Base-by-base conservation (phyloP, 2,797 vertebrate species). In the Paedocypris micromegethes region DNA sequence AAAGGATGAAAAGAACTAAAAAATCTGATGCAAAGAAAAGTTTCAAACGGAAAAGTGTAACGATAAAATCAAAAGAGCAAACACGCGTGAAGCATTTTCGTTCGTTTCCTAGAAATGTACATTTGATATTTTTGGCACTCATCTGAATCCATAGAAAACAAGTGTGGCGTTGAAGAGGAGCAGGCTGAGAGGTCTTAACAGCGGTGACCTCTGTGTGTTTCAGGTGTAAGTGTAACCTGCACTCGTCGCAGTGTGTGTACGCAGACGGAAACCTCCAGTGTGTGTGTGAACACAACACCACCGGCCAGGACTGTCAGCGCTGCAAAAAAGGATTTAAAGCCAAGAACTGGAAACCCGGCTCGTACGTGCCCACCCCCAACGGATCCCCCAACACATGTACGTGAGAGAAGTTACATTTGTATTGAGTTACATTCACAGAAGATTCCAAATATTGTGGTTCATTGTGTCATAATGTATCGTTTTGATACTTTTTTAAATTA, bases 191-290 rank as follows among this genome's bases (percentile, higher is more conserved):
- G n/a, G 23, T 23, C 23, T 23, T 23, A 23, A 23, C 23, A 23
- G 23, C 23, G 23, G 1, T 23, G 23, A 68, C 56, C 8, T 76
- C 9, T 54, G 53, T 69, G 7, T 69, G 6, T 23, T 70, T 53
- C 84, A 98, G 96, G 88, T 99, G 96, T 79, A 98, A 98, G 80
- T 99, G 96, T 83, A 98, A 98, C 89, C 92, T 99, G 75, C 96
- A 99, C 0, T 91, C 95, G 65, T 94, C 90, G 75, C 90, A 92
- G 85, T 99, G 97, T 88, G 89, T 91, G 58, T 88, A 91, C 80
- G 88, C 83, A 8, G 95, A 98, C 4, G 95, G 94, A 76, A 93
- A 90, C 82, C 90, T 99, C 42, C 93, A 96, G 88, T 99, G 96
- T 2, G 93, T 94, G 86, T 99, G 96, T 3, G 96, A 98, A 77